Conservation (phyloP, 2,797 vertebrate genomes). For the Telmatherina bonti region DNA sequence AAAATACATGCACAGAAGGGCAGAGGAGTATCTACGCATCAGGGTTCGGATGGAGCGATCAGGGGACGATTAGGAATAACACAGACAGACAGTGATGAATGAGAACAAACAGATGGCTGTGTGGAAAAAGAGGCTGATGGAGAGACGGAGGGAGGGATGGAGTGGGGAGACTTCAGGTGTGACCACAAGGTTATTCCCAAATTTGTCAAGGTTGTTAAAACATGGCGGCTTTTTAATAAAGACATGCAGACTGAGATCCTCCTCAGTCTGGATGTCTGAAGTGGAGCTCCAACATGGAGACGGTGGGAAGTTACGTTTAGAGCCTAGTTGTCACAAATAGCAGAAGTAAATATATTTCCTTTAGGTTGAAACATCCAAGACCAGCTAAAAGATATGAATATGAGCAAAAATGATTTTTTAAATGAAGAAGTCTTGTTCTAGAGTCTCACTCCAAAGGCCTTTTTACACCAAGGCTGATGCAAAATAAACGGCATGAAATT, state of each 20-base stretch:
- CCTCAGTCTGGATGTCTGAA: too few species aligned
- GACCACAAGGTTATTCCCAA: constrained; percentile 35
- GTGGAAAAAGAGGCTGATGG: constrained; percentile 27
- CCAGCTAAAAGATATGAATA: too few species aligned
- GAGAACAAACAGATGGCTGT: constrained; percentile 55
- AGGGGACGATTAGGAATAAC: constrained; percentile 42
- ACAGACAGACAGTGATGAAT: constrained; percentile 52
- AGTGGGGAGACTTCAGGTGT: constrained; percentile 16
- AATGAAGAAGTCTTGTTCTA: too few species aligned
- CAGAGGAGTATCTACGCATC: neutral
- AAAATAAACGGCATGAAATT: too few species aligned
- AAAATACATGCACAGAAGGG: constrained; percentile 1
- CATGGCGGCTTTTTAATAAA: neutral
- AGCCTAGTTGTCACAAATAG: too few species aligned
- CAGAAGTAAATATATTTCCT: too few species aligned
- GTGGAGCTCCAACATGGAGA: too few species aligned
- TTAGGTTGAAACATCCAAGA: too few species aligned
- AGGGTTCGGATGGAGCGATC: constrained; percentile 27
- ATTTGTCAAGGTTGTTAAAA: constrained; percentile 36
- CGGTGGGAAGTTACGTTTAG: too few species aligned
- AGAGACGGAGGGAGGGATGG: constrained; percentile 37
- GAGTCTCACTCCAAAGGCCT: too few species aligned
- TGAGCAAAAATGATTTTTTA: neutral
- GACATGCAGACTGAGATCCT: neutral
- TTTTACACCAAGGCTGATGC: too few species aligned